Evolutionary conservation across 2,888 invertebrate genomes (phyloP).

Genomic region (Thelaira solivaga): DNA sequence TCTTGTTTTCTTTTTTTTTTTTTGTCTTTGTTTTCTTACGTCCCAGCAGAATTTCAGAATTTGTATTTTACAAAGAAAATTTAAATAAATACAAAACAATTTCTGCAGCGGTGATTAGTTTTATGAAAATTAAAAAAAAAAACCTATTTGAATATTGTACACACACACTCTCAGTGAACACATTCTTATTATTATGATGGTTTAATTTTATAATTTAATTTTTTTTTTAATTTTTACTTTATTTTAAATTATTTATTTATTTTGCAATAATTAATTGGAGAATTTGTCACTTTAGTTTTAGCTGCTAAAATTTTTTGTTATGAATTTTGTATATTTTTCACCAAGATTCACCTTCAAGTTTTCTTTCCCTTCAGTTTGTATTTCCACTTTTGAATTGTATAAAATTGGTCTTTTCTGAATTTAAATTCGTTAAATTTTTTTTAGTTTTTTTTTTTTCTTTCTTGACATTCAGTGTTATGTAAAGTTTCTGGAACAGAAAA

Average conservation of each 20-base stretch:
- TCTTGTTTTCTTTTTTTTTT: background rate
- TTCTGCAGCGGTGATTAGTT: constrained; percentile 30
- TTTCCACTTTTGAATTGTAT: constrained; percentile 5
- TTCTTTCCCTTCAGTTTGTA: background rate
- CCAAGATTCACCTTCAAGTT: background rate
- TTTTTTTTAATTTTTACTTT: too few species aligned
- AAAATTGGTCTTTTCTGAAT: constrained; percentile 4
- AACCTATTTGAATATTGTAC: constrained; percentile 22
- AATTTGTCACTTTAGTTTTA: too few species aligned
- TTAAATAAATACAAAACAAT: background rate
- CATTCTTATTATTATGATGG: too few species aligned
- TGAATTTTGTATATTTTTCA: too few species aligned
- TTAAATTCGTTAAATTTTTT: background rate
- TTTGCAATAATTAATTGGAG: too few species aligned
- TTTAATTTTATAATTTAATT: too few species aligned
- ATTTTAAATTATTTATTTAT: too few species aligned
- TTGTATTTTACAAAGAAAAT: background rate
- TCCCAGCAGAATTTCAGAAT: constrained; percentile 10
- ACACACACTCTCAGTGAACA: background rate
- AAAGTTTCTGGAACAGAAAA: too few species aligned
- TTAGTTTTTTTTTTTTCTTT: constrained; percentile 5
- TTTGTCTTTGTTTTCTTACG: background rate
- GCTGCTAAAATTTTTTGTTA: too few species aligned
- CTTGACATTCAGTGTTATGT: too few species aligned
- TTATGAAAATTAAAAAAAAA: background rate